A percentile compares a stretch with the other conserved stretches of the same genome.
phyloP scores from a whole-genome alignment of 2,113 vertebrate species.

The Gymnarchus niloticus region DNA sequence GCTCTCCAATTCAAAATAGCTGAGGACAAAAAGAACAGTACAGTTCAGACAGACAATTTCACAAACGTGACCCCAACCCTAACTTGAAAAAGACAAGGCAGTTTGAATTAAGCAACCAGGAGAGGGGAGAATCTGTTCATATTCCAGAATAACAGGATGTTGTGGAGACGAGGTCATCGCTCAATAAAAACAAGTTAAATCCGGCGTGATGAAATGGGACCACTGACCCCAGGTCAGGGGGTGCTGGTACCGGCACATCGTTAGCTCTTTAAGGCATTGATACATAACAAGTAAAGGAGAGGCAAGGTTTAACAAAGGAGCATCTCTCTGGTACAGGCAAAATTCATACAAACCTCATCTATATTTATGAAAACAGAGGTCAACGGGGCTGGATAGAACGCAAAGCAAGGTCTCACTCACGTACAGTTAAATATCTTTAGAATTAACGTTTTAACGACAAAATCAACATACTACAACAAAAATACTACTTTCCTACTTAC shows the following conservation, averaged over 20 bases:
- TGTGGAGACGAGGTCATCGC: neutral
- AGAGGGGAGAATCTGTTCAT: slow-evolving; percentile 14
- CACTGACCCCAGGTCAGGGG: slow-evolving; percentile 19
- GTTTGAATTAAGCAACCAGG: neutral
- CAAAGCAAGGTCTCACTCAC: slow-evolving; percentile 36
- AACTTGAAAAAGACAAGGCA: neutral
- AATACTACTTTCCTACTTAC: neutral
- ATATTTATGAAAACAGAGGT: slow-evolving; percentile 53
- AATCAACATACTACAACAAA: neutral
- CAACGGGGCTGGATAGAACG: neutral
- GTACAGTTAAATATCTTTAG: neutral
- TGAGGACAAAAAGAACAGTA: slow-evolving; percentile 41
- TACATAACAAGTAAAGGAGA: slow-evolving; percentile 23
- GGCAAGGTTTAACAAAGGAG: slow-evolving; percentile 23
- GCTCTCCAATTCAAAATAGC: slow-evolving; percentile 95
- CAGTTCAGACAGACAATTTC: neutral
- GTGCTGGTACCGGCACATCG: neutral
- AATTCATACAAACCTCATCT: slow-evolving; percentile 45
- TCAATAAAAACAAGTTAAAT: slow-evolving; percentile 21
- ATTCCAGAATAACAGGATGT: neutral
- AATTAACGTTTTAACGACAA: neutral
- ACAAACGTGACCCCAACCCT: slow-evolving; percentile 8
- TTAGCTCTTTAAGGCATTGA: slow-evolving; percentile 12
- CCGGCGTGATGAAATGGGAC: neutral
- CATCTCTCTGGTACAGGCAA: slow-evolving; percentile 33